These are phyloP conservation scores for Desoria tigrina DNA, from an alignment of 2,888 invertebrate species.

Conservation along the genomic window DNA sequence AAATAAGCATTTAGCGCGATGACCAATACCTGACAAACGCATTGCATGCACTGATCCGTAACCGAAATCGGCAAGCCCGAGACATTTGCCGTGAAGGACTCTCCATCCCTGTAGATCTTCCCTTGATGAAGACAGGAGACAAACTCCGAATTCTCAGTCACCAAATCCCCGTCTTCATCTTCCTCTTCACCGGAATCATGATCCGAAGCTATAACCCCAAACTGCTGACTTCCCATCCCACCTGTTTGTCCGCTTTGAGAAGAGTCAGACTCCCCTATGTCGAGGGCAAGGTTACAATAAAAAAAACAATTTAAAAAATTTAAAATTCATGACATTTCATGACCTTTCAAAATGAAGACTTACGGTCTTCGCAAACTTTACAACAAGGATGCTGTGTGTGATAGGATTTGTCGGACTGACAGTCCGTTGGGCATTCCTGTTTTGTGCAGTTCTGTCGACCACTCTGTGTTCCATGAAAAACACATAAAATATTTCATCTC, in stretches of 20 bases:
- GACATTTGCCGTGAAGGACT: conserved; percentile 57
- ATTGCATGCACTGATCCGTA: conserved; percentile 58
- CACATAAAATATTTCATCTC: not conserved
- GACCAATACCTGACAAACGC: conserved; percentile 58
- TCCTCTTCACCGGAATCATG: conserved; percentile 37
- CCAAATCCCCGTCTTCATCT: conserved; percentile 41
- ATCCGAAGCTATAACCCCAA: conserved; percentile 24
- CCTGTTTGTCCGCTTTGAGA: conserved; percentile 31
- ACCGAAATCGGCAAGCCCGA: conserved; percentile 55
- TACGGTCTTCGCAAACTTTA: conserved; percentile 44
- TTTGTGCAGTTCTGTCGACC: conserved; percentile 49
- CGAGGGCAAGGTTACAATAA: too few species aligned
- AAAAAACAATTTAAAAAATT: too few species aligned
- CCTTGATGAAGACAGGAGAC: conserved; percentile 56
- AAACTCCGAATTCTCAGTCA: conserved; percentile 41
- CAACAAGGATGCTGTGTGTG: conserved; percentile 45
- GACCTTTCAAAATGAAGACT: too few species aligned
- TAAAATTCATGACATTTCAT: not conserved
- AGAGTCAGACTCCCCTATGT: conserved; percentile 35
- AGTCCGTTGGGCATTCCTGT: conserved; percentile 44
- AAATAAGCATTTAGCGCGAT: too few species aligned
- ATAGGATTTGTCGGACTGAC: conserved; percentile 25
- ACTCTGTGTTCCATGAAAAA: conserved; percentile 20
- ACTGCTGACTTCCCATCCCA: conserved; percentile 26
- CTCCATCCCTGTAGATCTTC: conserved; percentile 56